Evolutionary conservation across 2,797 vertebrate genomes (phyloP).

Genomic region (Crenichthys baileyi): DNA sequence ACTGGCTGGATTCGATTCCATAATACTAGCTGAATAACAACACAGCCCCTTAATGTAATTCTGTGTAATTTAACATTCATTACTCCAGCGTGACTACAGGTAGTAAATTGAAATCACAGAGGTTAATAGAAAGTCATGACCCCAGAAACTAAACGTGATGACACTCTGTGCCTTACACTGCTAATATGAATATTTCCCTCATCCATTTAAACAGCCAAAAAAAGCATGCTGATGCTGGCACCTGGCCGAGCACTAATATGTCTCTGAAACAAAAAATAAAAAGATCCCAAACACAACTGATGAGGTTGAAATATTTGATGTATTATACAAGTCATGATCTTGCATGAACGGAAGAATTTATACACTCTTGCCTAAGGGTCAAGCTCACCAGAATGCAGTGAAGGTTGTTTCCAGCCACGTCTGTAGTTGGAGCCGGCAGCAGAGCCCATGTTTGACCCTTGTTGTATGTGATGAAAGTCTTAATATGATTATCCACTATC

Average conservation of each 20-base stretch:
- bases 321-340: conserved; percentile 61
- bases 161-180: conserved; percentile 47
- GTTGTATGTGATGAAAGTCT: conserved; percentile 96
- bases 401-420: conserved; percentile 86
- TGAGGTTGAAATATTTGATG: conserved; percentile 66
- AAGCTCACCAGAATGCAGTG: conserved; percentile 83
- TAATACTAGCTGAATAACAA: conserved; percentile 61
- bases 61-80: conserved; percentile 73
- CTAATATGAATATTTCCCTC: conserved; percentile 58
- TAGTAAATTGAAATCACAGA: conserved; percentile 75
- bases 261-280: conserved; percentile 49
- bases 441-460: conserved; percentile 95
- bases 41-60: conserved; percentile 60
- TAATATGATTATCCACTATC: conserved; percentile 89
- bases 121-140: conserved; percentile 78
- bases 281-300: conserved; percentile 50
- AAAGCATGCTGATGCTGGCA: conserved; percentile 40
- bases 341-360: conserved; percentile 41
- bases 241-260: conserved; percentile 45
- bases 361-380: conserved; percentile 36
- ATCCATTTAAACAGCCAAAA: conserved; percentile 50
- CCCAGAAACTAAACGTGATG: conserved; percentile 59
- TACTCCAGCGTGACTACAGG: conserved; percentile 65
- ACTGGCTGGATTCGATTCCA: conserved; percentile 42
- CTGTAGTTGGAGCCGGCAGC: conserved; percentile 85